A percentile compares a stretch with the other conserved stretches of the same genome.
Evolutionary conservation across 2,888 invertebrate genomes (phyloP).

Genomic region (Carcina quercana): DNA sequence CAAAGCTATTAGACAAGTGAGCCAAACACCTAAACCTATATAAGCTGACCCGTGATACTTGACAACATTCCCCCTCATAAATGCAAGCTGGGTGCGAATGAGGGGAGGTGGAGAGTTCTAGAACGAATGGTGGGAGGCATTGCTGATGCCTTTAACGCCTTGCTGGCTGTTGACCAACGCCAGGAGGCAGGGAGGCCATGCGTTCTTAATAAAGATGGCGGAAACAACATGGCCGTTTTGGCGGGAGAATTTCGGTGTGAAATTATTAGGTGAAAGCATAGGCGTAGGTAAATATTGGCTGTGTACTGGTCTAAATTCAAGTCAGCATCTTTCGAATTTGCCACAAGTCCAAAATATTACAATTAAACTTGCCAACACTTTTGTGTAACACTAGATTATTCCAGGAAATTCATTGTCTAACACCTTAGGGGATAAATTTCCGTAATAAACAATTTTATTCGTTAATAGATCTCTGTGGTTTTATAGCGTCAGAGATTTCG

Average conservation of each 20-base stretch:
- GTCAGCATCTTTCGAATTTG: too few relatives aligned
- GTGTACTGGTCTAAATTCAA: too few relatives aligned
- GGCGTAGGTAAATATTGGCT: too few relatives aligned
- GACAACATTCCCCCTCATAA: slow-evolving; percentile 27
- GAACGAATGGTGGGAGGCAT: slow-evolving; percentile 49
- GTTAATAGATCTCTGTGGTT: too few relatives aligned
- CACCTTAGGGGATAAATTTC: too few relatives aligned
- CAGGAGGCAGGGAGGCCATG: slow-evolving; percentile 63
- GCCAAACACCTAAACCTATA: slow-evolving; percentile 56
- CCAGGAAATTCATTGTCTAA: too few relatives aligned
- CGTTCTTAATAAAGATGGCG: slow-evolving; percentile 72
- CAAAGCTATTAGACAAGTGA: slow-evolving; percentile 74
- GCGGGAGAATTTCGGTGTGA: slow-evolving; percentile 40
- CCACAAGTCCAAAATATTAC: too few relatives aligned
- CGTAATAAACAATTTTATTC: too few relatives aligned
- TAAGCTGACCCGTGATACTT: slow-evolving; percentile 41
- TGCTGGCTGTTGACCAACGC: slow-evolving; percentile 70
- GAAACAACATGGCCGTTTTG: slow-evolving; percentile 55
- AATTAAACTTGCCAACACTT: too few relatives aligned
- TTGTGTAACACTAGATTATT: too few relatives aligned
- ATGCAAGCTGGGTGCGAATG: slow-evolving; percentile 14
- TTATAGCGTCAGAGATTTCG: too few relatives aligned
- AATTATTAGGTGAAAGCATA: too few relatives aligned
- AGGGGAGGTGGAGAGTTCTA: slow-evolving; percentile 37
- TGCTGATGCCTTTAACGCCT: slow-evolving; percentile 73